Percentiles rank a stretch among this genome's conserved stretches.
Evolutionary conservation across 1,140 invertebrate genomes (phyloP).

Genomic region (Drosophila chauvacae): DNA sequence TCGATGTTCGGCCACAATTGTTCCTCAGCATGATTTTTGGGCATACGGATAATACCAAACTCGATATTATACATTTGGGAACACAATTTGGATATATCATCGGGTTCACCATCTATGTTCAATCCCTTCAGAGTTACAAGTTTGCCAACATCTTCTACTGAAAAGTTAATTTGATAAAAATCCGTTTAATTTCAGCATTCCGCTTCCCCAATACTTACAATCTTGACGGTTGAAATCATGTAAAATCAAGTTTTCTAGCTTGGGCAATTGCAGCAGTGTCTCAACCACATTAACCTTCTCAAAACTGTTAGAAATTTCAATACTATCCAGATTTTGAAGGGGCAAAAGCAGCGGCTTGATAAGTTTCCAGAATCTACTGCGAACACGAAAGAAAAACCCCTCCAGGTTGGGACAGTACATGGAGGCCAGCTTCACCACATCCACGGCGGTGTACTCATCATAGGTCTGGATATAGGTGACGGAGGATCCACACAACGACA

Average conservation of each 20-base stretch:
- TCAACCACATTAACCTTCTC: not conserved
- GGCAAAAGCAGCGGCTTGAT: not conserved
- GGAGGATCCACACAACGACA: constrained; percentile 2
- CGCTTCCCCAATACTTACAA: not conserved
- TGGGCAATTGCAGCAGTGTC: constrained; percentile 2
- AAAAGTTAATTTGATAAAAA: not conserved
- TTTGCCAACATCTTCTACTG: not conserved
- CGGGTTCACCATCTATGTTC: too few relatives aligned
- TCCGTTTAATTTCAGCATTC: not conserved
- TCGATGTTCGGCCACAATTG: constrained; percentile 11
- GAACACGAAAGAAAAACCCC: too few relatives aligned
- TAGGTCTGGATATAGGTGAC: too few relatives aligned
- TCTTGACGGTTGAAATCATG: not conserved
- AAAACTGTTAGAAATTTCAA: not conserved
- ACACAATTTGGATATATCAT: too few relatives aligned
- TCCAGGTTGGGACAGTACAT: constrained; percentile 12
- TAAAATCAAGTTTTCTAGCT: not conserved
- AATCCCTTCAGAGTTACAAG: not conserved
- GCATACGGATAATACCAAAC: not conserved
- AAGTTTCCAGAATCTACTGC: not conserved
- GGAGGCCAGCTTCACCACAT: not conserved
- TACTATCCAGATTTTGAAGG: not conserved
- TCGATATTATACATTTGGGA: too few relatives aligned
- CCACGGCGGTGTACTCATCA: too few relatives aligned
- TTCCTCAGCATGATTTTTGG: not conserved